Base-by-base conservation (phyloP, 2,797 vertebrate genomes). In the Mycteria americana region DNA sequence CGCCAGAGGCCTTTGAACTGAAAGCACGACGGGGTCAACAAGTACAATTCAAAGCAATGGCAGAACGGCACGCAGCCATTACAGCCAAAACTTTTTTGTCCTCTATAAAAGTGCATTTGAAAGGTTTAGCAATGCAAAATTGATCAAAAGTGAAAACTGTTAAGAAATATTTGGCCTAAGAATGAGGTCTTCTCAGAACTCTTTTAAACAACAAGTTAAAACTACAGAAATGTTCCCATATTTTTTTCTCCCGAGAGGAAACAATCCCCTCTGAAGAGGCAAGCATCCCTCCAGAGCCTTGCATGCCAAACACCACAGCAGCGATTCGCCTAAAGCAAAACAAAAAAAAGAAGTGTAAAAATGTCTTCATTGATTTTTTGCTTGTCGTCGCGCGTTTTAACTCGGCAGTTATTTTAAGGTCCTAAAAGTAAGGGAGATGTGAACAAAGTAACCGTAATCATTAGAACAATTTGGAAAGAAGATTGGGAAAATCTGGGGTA, bases 1-100 rank as follows among this genome's bases (percentile, higher is more conserved):
- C 90, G 85, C 88, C 48, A 50, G 63, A 89, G 76, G 86, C 80
- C 81, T 85, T 8, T 91, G 73, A 81, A 89, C 62, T 5, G 23
- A n/a, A 51, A 88, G 76, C 41, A n/a, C 2, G 43, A 89, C 33
- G 53, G 91, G 94, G 92, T 95, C 95, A 95, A 90, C 73, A 85
- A 87, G 63, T 2, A 35, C 82, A 63, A n/a, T 14, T 70, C 50
- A 53, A 68, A 88, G 53, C 46, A 75, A 16, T 3, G 24, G 45
- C 85, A 81, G 88, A 37, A 86, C 5, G 51, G 83, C 83, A 43
- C 50, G 3, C 7, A 30, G 85, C 63, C 95, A 56, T 3, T 1
- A 13, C 9, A 67, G 84, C 68, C 73, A 18, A n/a, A 30, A 33
- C 11, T 28, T 9, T 76, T 62, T 15, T 14, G 9, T 3, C 3